These are phyloP conservation scores for Ophiothrix spiculata DNA, from an alignment of 35 echinoderm and acorn worm species.

Conservation along the genomic window DNA sequence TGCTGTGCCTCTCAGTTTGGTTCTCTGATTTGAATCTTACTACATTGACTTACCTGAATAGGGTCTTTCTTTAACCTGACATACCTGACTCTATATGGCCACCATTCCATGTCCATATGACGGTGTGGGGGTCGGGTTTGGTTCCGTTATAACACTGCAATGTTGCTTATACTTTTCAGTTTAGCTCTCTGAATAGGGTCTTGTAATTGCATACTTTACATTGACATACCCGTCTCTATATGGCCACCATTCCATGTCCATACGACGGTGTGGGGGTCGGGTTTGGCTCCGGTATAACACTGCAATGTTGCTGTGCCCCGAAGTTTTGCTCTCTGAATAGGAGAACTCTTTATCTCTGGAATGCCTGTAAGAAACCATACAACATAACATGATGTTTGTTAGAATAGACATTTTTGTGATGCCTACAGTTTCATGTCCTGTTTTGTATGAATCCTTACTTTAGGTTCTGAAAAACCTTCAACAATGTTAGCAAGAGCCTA, in stretches of 20 bases:
- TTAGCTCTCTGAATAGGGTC: conserved; percentile 20
- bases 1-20: conserved; percentile 27
- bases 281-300: conserved; percentile 69
- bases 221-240: conserved; percentile 52
- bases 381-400: background rate
- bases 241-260: conserved; percentile 66
- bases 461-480: background rate
- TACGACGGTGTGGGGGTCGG: conserved; percentile 52
- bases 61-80: no score
- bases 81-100: no score
- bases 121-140: no score
- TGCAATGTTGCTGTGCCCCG: conserved; percentile 34
- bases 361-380: conserved; percentile 23
- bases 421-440: background rate
- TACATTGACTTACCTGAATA: no score
- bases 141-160: no score
- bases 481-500: background rate
- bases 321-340: conserved; percentile 20
- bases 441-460: background rate
- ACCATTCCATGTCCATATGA: no score
- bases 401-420: background rate
- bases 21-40: conserved; percentile 15
- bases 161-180: conserved; percentile 16
- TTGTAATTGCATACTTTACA: conserved; percentile 30
- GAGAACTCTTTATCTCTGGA: conserved; percentile 42